phyloP scores from a whole-genome alignment of 2,113 vertebrate species.

The Trematomus loennbergii region DNA sequence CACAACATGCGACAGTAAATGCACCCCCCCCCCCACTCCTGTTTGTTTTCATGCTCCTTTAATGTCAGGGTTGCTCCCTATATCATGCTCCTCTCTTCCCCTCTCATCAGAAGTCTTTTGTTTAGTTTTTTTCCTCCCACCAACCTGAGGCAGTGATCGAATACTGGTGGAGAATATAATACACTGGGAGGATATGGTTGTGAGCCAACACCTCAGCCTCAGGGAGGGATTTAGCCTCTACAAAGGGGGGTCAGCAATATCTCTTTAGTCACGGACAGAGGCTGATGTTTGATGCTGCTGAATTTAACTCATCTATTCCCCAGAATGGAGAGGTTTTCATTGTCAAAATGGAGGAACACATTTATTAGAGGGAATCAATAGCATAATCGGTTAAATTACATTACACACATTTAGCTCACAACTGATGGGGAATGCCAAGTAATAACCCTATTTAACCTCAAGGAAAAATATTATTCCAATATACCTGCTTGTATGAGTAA shows the following conservation, averaged over 20 bases:
- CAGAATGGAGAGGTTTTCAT: neutral
- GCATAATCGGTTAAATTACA: neutral
- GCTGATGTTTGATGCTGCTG: slow-evolving; percentile 14
- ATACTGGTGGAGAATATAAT: slow-evolving; percentile 41
- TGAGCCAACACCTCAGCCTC: slow-evolving; percentile 50
- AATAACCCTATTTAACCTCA: neutral
- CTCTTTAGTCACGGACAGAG: slow-evolving; percentile 33
- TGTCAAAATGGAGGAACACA: neutral
- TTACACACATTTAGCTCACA: neutral
- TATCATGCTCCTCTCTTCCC: neutral
- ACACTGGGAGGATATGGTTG: slow-evolving; percentile 45
- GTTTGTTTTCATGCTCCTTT: slow-evolving; percentile 42
- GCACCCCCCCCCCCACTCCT: neutral
- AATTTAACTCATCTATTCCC: neutral
- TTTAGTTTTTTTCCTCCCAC: neutral
- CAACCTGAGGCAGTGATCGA: slow-evolving; percentile 49
- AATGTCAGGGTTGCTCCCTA: slow-evolving; percentile 26
- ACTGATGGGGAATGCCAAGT: neutral
- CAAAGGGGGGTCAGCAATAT: slow-evolving; percentile 27
- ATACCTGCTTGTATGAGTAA: neutral
- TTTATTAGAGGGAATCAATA: slow-evolving; percentile 32
- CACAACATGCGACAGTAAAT: slow-evolving; percentile 34
- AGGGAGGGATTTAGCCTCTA: slow-evolving; percentile 37
- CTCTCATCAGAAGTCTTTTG: slow-evolving; percentile 24
- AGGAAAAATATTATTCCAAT: neutral